Evolutionary conservation across 2,113 vertebrate genomes (phyloP), one percentile per base, ranked within the genome.

Genomic region (Pterocles gutturalis): DNA sequence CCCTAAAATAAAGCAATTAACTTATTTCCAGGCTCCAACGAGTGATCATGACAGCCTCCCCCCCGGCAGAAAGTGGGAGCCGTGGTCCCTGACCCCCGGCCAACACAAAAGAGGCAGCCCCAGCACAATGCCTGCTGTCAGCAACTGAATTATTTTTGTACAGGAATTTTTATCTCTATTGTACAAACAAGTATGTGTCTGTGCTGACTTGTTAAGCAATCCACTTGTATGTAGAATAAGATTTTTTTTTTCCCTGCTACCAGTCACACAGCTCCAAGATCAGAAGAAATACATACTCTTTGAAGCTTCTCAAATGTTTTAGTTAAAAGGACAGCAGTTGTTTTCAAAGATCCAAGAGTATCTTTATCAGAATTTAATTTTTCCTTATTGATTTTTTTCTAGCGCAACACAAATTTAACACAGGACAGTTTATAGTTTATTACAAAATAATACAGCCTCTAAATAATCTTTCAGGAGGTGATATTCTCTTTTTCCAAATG

Each of bases 101-200:
- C 96, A 95, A 96, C 97, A 98, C 97, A 98, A 98, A 98, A 97
- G 96, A 97, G 96, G 97, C 98, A 98, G 97, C 97, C 97, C 97
- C 92, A 96, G 89, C 96, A 98, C 98, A 98, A 98, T 97, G 98
- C 97, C 97, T 98, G 98, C 98, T 98, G 98, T 98, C 98, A 98
- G 98, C 97, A 97, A 98, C 97, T 98, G 98, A 98, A 99, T 98
- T 98, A 98, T 99, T 99, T 98, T 98, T 98, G 98, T 98, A 98
- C 98, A 98, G 97, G 98, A 98, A 98, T 98, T 98, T 98, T 98
- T 98, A 98, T 98, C 98, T 96, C 97, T 93, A 97, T 98, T 98
- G 97, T 98, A 99, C 98, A 99, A 99, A 99, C 99, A 99, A 99
- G 98, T 98, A 98, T 98, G 96, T 98, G 98, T 98, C 99, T 98